These are phyloP conservation scores for Ecliptopera silaceata DNA, from an alignment of 2,888 invertebrate genomes.

Conservation along the genomic window DNA sequence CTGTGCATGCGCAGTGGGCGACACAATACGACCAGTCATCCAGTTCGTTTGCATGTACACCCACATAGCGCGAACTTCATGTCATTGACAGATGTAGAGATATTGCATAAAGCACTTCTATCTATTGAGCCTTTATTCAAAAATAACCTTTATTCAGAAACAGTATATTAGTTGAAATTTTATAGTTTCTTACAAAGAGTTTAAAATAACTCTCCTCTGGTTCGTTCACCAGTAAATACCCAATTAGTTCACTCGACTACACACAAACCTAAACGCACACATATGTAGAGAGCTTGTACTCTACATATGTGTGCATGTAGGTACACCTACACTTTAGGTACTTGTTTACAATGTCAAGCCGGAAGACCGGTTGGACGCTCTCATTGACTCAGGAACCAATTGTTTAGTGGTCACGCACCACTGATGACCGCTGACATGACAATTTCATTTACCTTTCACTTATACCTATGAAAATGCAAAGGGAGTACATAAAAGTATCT, in stretches of 20 bases:
- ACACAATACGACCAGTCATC: conserved; percentile 32
- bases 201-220: no score
- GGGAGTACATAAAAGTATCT: no score
- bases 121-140: no score
- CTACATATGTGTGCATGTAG: neutral
- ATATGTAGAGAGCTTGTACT: no score
- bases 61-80: conserved; percentile 34
- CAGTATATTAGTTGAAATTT: no score
- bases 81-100: neutral
- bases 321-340: neutral
- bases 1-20: conserved; percentile 25
- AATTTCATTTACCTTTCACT: neutral
- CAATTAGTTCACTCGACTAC: no score
- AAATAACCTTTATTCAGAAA: no score
- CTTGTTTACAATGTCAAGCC: conserved; percentile 8
- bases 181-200: no score
- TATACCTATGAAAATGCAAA: no score
- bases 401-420: conserved; percentile 29
- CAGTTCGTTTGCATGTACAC: conserved; percentile 54
- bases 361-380: conserved; percentile 34
- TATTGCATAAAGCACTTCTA: neutral
- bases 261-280: no score
- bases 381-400: conserved; percentile 15
- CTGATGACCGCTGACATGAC: conserved; percentile 25
- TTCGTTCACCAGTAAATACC: no score